Percentiles rank a stretch among this genome's conserved stretches.
Conservation (phyloP, 2,888 invertebrate species). For the Trichogramma dendrolimi region DNA sequence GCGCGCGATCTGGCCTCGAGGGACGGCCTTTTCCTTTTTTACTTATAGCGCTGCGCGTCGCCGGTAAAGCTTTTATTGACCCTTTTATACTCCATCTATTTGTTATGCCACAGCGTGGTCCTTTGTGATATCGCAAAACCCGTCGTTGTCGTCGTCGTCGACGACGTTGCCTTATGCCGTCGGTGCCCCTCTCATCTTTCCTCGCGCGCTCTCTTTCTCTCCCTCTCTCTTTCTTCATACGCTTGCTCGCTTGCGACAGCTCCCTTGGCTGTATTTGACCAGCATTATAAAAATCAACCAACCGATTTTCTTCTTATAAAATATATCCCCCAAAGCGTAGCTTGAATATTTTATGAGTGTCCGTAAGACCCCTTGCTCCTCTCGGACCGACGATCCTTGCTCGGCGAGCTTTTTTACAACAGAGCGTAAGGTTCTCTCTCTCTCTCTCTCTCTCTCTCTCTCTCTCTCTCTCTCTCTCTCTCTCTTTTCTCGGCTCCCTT, state of each 20-base stretch:
- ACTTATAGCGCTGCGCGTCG: not conserved
- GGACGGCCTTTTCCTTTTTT: not conserved
- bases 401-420: too few relatives aligned
- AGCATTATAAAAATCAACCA: constrained; percentile 54
- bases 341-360: constrained; percentile 52
- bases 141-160: constrained; percentile 14
- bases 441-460: too few relatives aligned
- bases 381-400: too few relatives aligned
- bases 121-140: constrained; percentile 41
- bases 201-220: not conserved
- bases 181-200: not conserved
- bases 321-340: constrained; percentile 48
- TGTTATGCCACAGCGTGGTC: constrained; percentile 49
- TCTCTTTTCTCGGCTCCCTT: too few relatives aligned
- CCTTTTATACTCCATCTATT: constrained; percentile 52
- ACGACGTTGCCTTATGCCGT: constrained; percentile 34
- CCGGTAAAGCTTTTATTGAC: constrained; percentile 47
- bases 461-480: too few relatives aligned
- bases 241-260: constrained; percentile 22
- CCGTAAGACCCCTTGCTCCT: constrained; percentile 31
- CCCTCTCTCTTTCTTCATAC: not conserved
- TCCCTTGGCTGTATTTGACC: constrained; percentile 53
- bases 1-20: too few relatives aligned
- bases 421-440: too few relatives aligned
- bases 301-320: constrained; percentile 51